Evolutionary conservation across 1,140 invertebrate species (phyloP).

Genomic region (Phymorhynchus buccinoides): DNA sequence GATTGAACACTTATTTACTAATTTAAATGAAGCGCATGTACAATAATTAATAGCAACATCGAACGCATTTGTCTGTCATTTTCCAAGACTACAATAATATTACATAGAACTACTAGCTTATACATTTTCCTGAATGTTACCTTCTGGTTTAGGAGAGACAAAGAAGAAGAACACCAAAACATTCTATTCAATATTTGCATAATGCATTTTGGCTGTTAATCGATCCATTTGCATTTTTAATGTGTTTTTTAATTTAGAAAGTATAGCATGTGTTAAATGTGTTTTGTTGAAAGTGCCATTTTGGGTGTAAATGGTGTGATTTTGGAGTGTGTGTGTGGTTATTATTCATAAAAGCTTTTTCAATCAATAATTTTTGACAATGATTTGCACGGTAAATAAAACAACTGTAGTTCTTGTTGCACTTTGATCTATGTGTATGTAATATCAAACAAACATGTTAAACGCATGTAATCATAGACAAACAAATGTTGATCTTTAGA

Average conservation of each 20-base stretch:
- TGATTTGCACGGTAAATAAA: background rate
- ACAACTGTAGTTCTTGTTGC: background rate
- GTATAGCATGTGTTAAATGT: background rate
- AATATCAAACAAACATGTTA: background rate
- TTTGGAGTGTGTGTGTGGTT: background rate
- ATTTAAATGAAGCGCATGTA: no score
- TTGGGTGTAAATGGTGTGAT: background rate
- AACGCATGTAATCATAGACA: background rate
- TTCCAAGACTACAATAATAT: no score
- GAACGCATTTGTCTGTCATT: no score
- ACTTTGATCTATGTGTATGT: background rate
- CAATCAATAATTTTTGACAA: background rate
- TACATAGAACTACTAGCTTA: background rate
- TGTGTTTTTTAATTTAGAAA: background rate
- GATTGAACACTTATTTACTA: no score
- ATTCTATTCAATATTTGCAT: background rate
- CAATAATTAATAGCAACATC: no score
- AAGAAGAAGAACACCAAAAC: background rate
- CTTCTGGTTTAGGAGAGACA: background rate
- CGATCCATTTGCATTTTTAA: background rate
- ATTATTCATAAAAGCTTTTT: background rate
- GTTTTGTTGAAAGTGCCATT: constrained; percentile 2
- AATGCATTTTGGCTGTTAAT: background rate
- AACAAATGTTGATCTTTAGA: background rate
- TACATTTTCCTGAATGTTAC: background rate